Evolutionary conservation across 2,113 vertebrate species (phyloP), one percentile per base, ranked within the genome.

Genomic region (Rhizomys pruinosus): DNA sequence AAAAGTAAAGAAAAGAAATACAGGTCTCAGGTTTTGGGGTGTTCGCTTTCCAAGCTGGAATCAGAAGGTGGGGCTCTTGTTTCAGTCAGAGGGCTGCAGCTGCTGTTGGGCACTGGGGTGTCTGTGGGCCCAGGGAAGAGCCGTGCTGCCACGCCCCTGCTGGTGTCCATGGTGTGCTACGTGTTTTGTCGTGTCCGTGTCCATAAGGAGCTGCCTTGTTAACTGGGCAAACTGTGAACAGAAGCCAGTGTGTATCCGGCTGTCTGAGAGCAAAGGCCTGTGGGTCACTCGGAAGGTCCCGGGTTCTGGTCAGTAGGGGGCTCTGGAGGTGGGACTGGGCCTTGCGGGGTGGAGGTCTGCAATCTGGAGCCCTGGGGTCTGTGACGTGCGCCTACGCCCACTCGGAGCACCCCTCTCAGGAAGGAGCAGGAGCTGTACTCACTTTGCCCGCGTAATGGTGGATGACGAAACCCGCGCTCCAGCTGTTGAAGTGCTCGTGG

Each of bases 381-480:
- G 11, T 12, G 72, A 72, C 29, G 44, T 25, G 84, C n/a, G n/a
- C n/a, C n/a, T n/a, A 52, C 1, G 2, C 20, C 4, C 12, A 2
- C 81, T 22, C 12, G 11, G 32, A n/a, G 16, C 32, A 68, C 66
- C 13, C 32, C 27, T 12, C 59, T 16, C 20, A 5, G 4, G 34
- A 0, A 5, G 55, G n/a, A 11, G 1, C 1, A 5, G 19, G 15
- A 55, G 32, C 10, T 27, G 61, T 0, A 0, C 95, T 29, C 95
- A 99, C 99, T 98, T 99, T 99, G 95, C 99, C 99, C 3, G 99
- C 99, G 0, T 99, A 99, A 98, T 99, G 99, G 97, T 99, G 99
- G 95, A 99, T 98, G 96, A 99, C 77, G 3, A 99, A 99, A 80
- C 99, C 99, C 0, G 98, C 98, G 97, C 95, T 99, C 99, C 99